phyloP scores from a whole-genome alignment of 35 echinoderm and acorn worm genomes.

The Nesometra sesokonis region DNA sequence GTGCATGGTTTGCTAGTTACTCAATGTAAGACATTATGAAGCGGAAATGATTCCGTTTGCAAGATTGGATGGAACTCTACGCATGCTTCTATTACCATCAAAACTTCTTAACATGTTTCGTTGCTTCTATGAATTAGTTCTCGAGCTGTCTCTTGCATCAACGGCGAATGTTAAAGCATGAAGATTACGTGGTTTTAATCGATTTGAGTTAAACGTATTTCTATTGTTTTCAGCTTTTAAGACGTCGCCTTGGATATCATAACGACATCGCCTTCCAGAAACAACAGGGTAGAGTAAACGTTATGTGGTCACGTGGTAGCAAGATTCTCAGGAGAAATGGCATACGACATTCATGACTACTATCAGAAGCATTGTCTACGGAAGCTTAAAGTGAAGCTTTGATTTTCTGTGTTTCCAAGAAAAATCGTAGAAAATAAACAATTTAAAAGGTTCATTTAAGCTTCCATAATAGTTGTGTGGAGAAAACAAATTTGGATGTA shows the following conservation, averaged over 20 bases:
- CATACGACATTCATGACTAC: not conserved
- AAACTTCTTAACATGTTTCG: not conserved
- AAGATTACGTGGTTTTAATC: not conserved
- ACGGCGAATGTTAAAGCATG: not conserved
- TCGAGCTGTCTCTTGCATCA: not conserved
- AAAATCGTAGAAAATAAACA: too few species aligned
- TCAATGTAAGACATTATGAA: not conserved
- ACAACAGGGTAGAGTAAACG: not conserved
- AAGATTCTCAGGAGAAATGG: not conserved
- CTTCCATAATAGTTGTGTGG: too few species aligned
- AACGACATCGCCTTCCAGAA: not conserved
- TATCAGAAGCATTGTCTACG: not conserved
- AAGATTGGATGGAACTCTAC: not conserved
- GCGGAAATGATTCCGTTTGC: not conserved
- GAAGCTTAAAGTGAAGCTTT: too few species aligned
- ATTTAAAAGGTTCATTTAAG: too few species aligned
- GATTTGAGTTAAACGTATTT: not conserved
- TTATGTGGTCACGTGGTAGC: not conserved
- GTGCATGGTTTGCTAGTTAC: not conserved
- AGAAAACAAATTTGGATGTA: too few species aligned
- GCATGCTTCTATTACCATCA: not conserved
- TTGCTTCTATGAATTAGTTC: not conserved
- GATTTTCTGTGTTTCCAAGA: too few species aligned
- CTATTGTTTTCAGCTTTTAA: conserved; percentile 1
- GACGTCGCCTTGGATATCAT: not conserved